Evolutionary conservation across 2,113 vertebrate genomes (phyloP).

Genomic region (Rhipidura dahli): DNA sequence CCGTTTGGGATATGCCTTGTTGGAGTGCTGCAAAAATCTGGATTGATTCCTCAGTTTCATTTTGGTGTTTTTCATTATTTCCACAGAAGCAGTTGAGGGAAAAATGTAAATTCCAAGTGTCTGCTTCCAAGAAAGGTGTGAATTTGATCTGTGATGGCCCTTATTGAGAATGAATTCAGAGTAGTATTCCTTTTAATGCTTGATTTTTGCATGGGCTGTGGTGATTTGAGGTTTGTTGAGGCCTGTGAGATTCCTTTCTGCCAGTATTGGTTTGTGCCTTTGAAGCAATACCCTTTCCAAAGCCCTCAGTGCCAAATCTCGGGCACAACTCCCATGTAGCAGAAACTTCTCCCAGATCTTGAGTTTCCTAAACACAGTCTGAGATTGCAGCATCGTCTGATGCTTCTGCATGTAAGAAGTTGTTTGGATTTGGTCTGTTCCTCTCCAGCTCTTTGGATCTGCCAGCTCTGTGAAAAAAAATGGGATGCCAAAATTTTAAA

Average conservation of each 20-base stretch:
- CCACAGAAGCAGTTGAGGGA: not conserved
- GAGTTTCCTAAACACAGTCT: not conserved
- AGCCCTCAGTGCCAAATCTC: not conserved
- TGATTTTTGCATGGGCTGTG: not conserved
- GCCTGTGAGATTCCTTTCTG: not conserved
- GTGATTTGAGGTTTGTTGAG: fast-evolving
- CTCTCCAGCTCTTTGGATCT: not conserved
- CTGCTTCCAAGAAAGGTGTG: not conserved
- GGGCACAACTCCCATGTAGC: not conserved
- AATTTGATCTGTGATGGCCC: not conserved
- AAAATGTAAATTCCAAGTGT: not conserved
- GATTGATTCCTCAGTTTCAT: not conserved
- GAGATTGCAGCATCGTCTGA: not conserved
- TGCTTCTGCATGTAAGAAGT: not conserved
- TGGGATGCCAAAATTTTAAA: not conserved
- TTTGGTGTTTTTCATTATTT: not conserved
- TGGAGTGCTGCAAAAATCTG: not conserved
- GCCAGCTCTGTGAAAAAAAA: not conserved
- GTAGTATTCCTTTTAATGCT: not conserved
- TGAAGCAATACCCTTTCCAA: not conserved
- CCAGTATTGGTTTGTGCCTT: not conserved
- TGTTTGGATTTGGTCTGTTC: not conserved
- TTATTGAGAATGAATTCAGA: not conserved
- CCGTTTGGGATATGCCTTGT: not conserved
- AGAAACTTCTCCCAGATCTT: not conserved